Conservation (phyloP, 2,797 vertebrate genomes). For the Betta splendens region DNA sequence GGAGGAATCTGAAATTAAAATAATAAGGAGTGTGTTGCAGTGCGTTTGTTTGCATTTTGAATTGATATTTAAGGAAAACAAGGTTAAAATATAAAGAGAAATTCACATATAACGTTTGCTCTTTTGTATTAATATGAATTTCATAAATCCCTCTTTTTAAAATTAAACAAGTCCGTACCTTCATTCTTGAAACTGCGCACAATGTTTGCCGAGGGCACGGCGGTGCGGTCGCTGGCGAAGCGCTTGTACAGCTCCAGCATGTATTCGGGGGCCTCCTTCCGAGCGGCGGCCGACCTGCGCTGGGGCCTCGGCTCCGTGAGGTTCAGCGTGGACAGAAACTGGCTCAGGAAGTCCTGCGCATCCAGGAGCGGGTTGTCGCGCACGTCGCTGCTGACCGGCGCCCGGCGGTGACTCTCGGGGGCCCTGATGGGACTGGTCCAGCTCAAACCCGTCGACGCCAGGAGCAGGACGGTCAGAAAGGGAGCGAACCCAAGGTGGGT, state of each 20-base stretch:
- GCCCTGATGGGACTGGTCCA: constrained; percentile 83
- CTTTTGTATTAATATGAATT: too few species aligned
- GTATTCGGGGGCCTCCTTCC: constrained; percentile 89
- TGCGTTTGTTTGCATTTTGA: constrained; percentile 9
- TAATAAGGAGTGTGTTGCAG: constrained; percentile 38
- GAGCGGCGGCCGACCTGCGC: constrained; percentile 66
- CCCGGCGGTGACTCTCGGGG: constrained; percentile 74
- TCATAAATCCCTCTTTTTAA: not conserved
- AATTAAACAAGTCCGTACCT: constrained; percentile 80
- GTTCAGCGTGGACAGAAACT: constrained; percentile 90
- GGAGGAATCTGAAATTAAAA: constrained; percentile 85
- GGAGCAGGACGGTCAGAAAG: constrained; percentile 56
- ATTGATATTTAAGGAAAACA: too few species aligned
- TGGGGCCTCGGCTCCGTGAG: constrained; percentile 84
- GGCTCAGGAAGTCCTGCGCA: constrained; percentile 86
- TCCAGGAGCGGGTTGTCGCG: constrained; percentile 83
- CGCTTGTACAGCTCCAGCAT: constrained; percentile 95
- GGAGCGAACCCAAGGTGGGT: constrained; percentile 49
- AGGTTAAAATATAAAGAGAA: not conserved
- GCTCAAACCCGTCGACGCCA: constrained; percentile 56
- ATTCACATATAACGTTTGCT: not conserved
- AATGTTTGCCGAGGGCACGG: constrained; percentile 87
- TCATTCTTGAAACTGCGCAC: constrained; percentile 95
- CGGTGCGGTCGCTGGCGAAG: constrained; percentile 85
- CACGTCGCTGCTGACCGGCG: constrained; percentile 74